Base-by-base conservation (phyloP, 92 coral and sea anemone genomes). In the Ricordea florida region DNA sequence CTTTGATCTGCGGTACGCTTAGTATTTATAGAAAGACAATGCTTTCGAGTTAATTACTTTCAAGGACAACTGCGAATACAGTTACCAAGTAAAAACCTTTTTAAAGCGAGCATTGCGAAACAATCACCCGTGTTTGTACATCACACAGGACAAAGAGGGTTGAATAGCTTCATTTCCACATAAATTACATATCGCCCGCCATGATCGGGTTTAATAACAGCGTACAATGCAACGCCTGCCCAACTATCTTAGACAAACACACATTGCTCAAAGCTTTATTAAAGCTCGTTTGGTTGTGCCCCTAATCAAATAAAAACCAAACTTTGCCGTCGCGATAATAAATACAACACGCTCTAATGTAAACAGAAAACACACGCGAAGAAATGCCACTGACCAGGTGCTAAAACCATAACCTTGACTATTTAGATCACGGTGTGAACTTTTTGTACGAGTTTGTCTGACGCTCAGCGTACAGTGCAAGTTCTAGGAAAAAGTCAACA, bases 201-300 rank as follows among this genome's bases (percentile, higher is more conserved):
- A 28, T 73, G 80, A 73, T n/a, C 68, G 57, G 69, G 30, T 73
- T 73, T 59, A 73, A 73, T 59, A 73, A 73, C 57, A 20, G 60
- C 35, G 69, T 57, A 57, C 69, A 43, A 59, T 41, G 16, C 44
- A 4, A 13, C 46, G 48, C 58, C 70, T 45, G n/a, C 24, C 24
- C 57, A 23, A 9, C 37, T 36, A 57, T 57, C 69, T 73, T 43
- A 59, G 57, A 58, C 69, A 73, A 73, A 73, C 69, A 73, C 80
- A 73, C 80, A 59, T 73, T 73, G 80, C 80, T 73, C 44, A 57
- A 70, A 57, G 46, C n/a, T 57, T 73, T 73, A 73, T 73, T 73
- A 73, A 73, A 60, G 80, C 69, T 57, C 80, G 80, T 60, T 73
- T 59, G 21, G 40, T 51, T 73, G 52, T 59, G 42, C 40, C 33